Evolutionary conservation across 2,888 invertebrate genomes (phyloP).

Genomic region (Rapana venosa): DNA sequence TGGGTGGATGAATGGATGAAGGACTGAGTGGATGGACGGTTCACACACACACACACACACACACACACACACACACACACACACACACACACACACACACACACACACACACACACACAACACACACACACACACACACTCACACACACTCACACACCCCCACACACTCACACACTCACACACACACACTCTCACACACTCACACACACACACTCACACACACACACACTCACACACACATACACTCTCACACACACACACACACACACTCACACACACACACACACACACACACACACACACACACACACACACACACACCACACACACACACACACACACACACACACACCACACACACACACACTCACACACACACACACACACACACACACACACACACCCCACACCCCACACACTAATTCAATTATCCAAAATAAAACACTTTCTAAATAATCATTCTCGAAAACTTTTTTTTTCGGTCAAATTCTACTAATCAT

Average conservation of each 20-base stretch:
- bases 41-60: slow-evolving; percentile 3
- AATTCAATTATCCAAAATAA: no score
- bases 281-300: background rate
- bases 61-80: slow-evolving; percentile 29
- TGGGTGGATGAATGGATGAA: no score
- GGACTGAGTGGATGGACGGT: no score
- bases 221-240: background rate
- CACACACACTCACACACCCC: background rate
- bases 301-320: no score
- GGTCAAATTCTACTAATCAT: no score
- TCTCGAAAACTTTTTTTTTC: no score
- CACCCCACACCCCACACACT: no score
- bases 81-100: slow-evolving; percentile 1
- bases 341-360: no score
- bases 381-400: slow-evolving; percentile 9
- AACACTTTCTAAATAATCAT: no score
- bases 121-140: background rate
- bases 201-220: background rate
- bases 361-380: background rate
- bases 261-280: background rate
- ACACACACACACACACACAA: background rate
- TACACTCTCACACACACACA: background rate
- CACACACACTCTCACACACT: background rate
- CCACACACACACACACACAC: no score
- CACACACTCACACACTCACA: background rate